Percentiles rank a stretch among this genome's conserved stretches.
phyloP scores from a whole-genome alignment of 2,888 invertebrate species.

The Oithona nana region DNA sequence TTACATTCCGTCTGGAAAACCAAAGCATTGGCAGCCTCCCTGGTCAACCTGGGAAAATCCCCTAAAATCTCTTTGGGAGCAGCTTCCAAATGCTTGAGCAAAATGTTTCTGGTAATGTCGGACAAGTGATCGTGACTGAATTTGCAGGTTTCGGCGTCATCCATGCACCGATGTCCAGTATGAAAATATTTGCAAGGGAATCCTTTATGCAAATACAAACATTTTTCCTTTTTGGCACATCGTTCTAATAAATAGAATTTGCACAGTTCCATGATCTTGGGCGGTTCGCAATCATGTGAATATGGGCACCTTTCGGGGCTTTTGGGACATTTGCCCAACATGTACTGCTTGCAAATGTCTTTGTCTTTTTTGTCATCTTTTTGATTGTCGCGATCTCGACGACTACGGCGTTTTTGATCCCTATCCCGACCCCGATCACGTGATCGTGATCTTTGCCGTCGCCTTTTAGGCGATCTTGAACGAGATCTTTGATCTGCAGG shows the following conservation, averaged over 20 bases:
- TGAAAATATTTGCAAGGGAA: slow-evolving; percentile 96
- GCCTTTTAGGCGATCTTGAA: slow-evolving; percentile 4
- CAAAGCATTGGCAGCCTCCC: slow-evolving; percentile 43
- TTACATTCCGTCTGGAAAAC: slow-evolving; percentile 11
- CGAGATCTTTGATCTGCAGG: slow-evolving; percentile 12
- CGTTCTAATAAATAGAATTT: slow-evolving; percentile 90
- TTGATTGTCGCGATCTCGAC: not conserved
- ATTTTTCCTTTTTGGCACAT: slow-evolving; percentile 85
- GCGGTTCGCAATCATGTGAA: slow-evolving; percentile 60
- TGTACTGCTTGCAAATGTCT: slow-evolving; percentile 23
- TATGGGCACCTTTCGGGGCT: slow-evolving; percentile 59
- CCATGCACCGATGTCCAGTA: slow-evolving; percentile 59
- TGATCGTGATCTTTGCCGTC: slow-evolving; percentile 18
- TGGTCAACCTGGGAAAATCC: slow-evolving; percentile 62
- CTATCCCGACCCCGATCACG: slow-evolving; percentile 18
- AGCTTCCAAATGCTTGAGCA: slow-evolving; percentile 57
- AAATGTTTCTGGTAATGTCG: slow-evolving; percentile 46
- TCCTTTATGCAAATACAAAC: slow-evolving; percentile 86
- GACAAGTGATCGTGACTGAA: slow-evolving; percentile 79
- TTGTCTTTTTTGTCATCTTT: slow-evolving; percentile 1
- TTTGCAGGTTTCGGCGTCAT: slow-evolving; percentile 61
- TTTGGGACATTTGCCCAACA: slow-evolving; percentile 62
- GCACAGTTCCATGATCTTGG: slow-evolving; percentile 77
- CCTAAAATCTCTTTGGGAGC: slow-evolving; percentile 77
- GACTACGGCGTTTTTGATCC: slow-evolving; percentile 17